A percentile compares a stretch with the other conserved stretches of the same genome.
Conservation (phyloP, 2,797 vertebrate species). For the Acrocephalus scirpaceus region DNA sequence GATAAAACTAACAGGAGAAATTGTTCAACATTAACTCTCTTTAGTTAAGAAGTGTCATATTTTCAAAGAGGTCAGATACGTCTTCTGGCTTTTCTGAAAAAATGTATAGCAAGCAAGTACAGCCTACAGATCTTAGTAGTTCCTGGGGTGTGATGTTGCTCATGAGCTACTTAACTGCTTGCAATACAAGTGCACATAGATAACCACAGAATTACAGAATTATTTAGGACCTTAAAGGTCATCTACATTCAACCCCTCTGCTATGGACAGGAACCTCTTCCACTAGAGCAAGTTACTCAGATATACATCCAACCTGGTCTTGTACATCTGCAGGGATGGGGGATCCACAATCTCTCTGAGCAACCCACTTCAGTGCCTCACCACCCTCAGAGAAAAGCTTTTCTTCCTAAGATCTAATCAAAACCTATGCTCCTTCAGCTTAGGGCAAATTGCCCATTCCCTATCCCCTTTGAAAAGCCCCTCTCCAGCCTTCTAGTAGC, state of each 20-base stretch:
- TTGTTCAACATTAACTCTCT: neutral
- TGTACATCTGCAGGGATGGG: neutral
- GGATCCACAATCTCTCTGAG: neutral
- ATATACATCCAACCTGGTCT: neutral
- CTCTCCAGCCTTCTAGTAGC: neutral
- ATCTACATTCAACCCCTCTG: neutral
- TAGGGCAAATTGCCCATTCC: neutral
- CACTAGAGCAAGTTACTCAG: neutral
- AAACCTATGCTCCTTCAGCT: neutral
- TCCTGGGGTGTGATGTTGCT: neutral
- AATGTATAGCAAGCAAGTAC: neutral
- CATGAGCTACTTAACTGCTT: neutral
- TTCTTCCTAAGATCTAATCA: neutral
- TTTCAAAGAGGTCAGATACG: neutral
- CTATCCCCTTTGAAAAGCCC: neutral
- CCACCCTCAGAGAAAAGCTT: neutral
- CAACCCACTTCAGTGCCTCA: neutral
- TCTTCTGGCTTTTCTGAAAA: neutral
- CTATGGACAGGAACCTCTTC: neutral
- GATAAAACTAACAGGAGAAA: conserved; percentile 33
- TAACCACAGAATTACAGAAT: neutral
- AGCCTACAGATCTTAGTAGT: neutral
- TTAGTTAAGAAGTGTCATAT: neutral
- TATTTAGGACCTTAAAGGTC: neutral
- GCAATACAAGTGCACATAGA: neutral